Evolutionary conservation across 30 jellyfish, hydroid and myxozoan species (phyloP).

Genomic region (Turritopsis rubra): DNA sequence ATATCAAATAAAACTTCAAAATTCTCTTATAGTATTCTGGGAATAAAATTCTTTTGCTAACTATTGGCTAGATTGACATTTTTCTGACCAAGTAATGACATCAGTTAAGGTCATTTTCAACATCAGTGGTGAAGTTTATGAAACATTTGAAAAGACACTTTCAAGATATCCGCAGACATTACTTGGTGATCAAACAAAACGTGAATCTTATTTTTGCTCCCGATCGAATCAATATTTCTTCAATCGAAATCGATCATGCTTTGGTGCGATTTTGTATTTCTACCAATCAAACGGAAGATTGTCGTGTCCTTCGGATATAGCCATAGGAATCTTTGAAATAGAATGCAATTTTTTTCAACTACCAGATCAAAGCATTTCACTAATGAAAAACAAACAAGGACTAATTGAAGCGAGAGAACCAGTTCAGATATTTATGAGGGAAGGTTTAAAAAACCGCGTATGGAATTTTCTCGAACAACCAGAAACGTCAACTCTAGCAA

Average conservation of each 20-base stretch:
- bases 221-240: conserved; percentile 53
- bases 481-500: conserved; percentile 67
- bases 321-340: conserved; percentile 63
- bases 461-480: conserved; percentile 81
- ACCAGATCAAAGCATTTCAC: conserved; percentile 43
- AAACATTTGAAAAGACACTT: conserved; percentile 77
- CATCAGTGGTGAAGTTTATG: conserved; percentile 81
- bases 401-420: neutral
- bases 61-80: conserved; percentile 5
- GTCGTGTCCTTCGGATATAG: conserved; percentile 63
- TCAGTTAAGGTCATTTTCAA: conserved; percentile 26
- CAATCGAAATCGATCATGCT: conserved; percentile 69
- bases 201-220: conserved; percentile 25
- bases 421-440: neutral
- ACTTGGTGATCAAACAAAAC: conserved; percentile 54
- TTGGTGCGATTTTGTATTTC: conserved; percentile 81
- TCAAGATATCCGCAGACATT: conserved; percentile 79
- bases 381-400: conserved; percentile 66
- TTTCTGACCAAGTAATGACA: neutral
- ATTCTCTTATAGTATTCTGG: no score
- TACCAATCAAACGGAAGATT: conserved; percentile 86
- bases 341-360: conserved; percentile 75
- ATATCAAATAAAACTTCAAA: no score
- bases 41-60: no score
- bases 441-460: conserved; percentile 4